These are phyloP conservation scores for Atractosteus spatula DNA, from an alignment of 2,113 vertebrate genomes.

Conservation along the genomic window DNA sequence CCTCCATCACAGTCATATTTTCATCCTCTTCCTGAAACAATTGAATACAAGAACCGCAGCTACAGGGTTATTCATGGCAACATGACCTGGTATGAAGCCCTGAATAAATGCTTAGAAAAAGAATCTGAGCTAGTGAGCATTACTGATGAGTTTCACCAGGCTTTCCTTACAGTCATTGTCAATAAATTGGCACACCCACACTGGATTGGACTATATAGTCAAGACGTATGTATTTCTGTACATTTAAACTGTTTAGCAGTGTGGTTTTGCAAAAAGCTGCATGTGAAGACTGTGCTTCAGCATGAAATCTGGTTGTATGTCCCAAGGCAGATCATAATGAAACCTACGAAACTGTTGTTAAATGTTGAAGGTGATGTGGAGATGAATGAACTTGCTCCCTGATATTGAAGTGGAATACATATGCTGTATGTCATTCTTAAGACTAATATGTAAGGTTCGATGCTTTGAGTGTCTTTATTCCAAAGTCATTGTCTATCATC, in stretches of 20 bases:
- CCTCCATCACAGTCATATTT: constrained; percentile 60
- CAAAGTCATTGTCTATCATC: neutral
- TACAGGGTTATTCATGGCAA: constrained; percentile 82
- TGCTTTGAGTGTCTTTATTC: neutral
- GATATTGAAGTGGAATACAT: too few species aligned
- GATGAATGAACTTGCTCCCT: too few species aligned
- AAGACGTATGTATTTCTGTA: constrained; percentile 70
- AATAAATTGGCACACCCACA: constrained; percentile 71
- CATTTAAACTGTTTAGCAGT: neutral
- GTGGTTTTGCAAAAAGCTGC: constrained; percentile 10
- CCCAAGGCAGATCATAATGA: too few species aligned
- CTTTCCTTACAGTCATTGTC: constrained; percentile 86
- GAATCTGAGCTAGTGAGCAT: constrained; percentile 81
- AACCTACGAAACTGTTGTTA: too few species aligned
- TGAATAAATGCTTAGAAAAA: constrained; percentile 67
- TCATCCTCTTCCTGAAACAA: constrained; percentile 65
- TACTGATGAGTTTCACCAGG: constrained; percentile 83
- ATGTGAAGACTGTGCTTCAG: constrained; percentile 8
- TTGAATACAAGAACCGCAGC: constrained; percentile 79
- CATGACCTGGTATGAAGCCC: constrained; percentile 87
- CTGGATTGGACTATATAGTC: constrained; percentile 88
- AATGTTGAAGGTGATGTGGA: too few species aligned
- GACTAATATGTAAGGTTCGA: neutral
- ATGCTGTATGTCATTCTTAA: too few species aligned
- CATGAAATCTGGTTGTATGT: neutral